A percentile compares a stretch with the other conserved stretches of the same genome.
Evolutionary conservation across 37 sponge, comb jelly and placozoan genomes (phyloP).

Genomic region (Oopsacas minuta): DNA sequence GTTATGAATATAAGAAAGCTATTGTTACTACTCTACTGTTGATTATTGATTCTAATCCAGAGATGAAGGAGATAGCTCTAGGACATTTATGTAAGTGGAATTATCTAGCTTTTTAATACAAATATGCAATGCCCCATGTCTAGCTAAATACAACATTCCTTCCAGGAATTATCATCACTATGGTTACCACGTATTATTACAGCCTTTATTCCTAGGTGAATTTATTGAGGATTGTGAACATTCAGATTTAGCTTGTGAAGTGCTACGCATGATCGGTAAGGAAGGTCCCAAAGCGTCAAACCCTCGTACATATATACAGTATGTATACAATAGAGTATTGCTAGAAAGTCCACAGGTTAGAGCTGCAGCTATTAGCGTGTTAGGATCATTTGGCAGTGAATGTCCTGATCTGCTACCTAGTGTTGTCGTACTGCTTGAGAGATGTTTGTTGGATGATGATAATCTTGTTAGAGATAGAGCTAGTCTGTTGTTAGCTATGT

Average conservation of each 20-base stretch:
- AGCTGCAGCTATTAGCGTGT: conserved; percentile 32
- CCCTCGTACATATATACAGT: conserved; percentile 77
- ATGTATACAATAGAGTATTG: conserved; percentile 89
- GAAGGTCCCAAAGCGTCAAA: conserved; percentile 65
- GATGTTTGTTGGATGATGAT: conserved; percentile 72
- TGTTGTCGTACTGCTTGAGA: conserved; percentile 44
- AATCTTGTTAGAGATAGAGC: conserved; percentile 93
- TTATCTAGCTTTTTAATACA: background rate
- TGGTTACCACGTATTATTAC: no score
- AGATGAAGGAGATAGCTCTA: conserved; percentile 75
- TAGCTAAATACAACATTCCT: no score
- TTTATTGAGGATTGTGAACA: conserved; percentile 98
- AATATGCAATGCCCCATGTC: no score
- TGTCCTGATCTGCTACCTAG: conserved; percentile 9
- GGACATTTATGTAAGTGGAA: conserved; percentile 62
- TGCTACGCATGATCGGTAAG: conserved; percentile 76
- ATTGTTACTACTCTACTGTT: conserved; percentile 82
- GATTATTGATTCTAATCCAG: conserved; percentile 83
- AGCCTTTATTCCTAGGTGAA: no score
- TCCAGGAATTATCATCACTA: no score
- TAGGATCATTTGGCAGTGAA: background rate
- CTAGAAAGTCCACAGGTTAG: conserved; percentile 71
- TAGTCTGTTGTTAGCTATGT: conserved; percentile 61
- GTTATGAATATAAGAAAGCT: conserved; percentile 86
- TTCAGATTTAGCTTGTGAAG: conserved; percentile 50